Evolutionary conservation across 2,797 vertebrate species (phyloP).

Genomic region (Arrhamphus sclerolepis): DNA sequence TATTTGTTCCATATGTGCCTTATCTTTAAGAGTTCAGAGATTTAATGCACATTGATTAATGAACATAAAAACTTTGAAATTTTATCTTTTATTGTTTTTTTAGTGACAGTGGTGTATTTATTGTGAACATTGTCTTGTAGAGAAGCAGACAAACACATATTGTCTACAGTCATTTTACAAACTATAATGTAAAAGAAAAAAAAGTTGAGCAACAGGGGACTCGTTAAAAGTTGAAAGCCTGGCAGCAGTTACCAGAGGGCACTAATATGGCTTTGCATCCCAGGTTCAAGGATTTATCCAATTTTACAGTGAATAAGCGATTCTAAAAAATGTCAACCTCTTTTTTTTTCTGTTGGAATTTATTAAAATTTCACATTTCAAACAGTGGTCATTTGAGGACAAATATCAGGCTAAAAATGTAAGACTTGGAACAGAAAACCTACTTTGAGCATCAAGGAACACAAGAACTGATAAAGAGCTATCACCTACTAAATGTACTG

Average conservation of each 20-base stretch:
- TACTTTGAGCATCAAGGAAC: constrained; percentile 59
- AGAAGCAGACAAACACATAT: no score
- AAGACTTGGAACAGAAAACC: constrained; percentile 59
- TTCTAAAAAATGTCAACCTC: not conserved
- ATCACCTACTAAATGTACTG: constrained; percentile 42
- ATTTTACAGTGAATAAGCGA: not conserved
- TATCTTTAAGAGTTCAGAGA: constrained; percentile 49
- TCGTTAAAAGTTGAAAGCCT: no score
- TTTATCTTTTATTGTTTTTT: constrained; percentile 19
- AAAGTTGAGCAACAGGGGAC: no score
- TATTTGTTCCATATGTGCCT: constrained; percentile 69
- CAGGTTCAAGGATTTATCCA: no score
- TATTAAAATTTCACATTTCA: constrained; percentile 77
- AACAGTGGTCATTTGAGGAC: constrained; percentile 71
- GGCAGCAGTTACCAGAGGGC: not conserved
- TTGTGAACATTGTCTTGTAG: constrained; percentile 19
- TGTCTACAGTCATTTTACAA: no score
- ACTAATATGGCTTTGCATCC: not conserved
- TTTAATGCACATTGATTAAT: constrained; percentile 50
- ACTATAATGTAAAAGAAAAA: no score
- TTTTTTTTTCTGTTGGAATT: constrained; percentile 48
- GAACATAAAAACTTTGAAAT: constrained; percentile 60
- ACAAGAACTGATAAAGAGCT: constrained; percentile 58
- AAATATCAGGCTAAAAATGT: constrained; percentile 32
- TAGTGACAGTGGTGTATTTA: constrained; percentile 18